These are phyloP conservation scores for Echinarachnius parma DNA, from an alignment of 53 echinoderm and acorn worm species.

Conservation along the genomic window DNA sequence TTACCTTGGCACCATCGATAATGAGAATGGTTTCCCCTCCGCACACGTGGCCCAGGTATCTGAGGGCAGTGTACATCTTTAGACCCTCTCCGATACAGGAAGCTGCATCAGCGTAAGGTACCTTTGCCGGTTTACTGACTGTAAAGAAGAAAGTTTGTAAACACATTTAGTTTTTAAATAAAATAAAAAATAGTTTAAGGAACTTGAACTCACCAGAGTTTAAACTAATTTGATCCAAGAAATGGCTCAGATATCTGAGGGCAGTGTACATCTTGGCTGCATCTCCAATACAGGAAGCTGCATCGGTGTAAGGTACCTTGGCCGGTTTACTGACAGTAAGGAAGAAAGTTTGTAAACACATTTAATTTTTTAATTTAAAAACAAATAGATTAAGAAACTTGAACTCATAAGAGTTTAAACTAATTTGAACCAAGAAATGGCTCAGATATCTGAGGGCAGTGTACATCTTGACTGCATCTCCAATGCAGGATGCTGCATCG, in stretches of 20 bases:
- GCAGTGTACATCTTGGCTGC: conserved; percentile 78
- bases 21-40: conserved; percentile 91
- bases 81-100: conserved; percentile 76
- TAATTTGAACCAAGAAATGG: too few species aligned
- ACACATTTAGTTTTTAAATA: too few species aligned
- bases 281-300: conserved; percentile 78
- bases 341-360: too few species aligned
- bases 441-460: conserved; percentile 78
- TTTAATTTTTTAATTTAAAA: too few species aligned
- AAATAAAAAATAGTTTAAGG: too few species aligned
- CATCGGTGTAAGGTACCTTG: conserved; percentile 75
- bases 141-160: conserved; percentile 6
- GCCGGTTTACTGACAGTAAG: conserved; percentile 71
- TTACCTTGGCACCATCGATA: conserved; percentile 81
- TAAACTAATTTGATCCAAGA: too few species aligned
- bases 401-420: too few species aligned
- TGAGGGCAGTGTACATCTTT: conserved; percentile 78
- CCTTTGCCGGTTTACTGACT: conserved; percentile 81
- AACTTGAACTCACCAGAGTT: too few species aligned
- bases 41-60: conserved; percentile 68
- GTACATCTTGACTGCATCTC: conserved; percentile 78
- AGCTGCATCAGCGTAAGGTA: conserved; percentile 79
- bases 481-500: conserved; percentile 78
- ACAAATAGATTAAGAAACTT: too few species aligned
- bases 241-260: conserved; percentile 66